Percentiles rank a stretch among this genome's conserved stretches.
Conservation (phyloP, 1,140 invertebrate species). For the Cataglyphis hispanica region DNA sequence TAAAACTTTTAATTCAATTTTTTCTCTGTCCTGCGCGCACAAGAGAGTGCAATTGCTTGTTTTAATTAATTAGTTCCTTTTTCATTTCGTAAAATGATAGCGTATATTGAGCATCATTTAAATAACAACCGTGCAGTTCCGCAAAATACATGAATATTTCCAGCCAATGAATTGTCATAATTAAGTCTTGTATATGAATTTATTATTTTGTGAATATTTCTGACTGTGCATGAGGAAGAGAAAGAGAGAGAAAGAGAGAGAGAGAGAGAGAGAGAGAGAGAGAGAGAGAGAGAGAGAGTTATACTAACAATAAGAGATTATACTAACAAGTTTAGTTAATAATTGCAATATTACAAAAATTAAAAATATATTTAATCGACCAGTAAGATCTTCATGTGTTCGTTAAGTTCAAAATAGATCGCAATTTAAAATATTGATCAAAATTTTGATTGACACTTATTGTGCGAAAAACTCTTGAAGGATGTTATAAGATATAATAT, state of each 20-base stretch:
- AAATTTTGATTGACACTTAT: slow-evolving; percentile 14
- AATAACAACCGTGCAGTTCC: background rate
- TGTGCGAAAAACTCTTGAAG: background rate
- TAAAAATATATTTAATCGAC: background rate
- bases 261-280: too few species aligned
- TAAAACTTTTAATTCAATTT: slow-evolving; percentile 44
- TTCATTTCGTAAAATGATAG: background rate
- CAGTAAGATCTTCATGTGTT: background rate
- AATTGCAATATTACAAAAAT: background rate
- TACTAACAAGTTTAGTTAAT: background rate
- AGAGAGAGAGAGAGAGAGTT: too few species aligned
- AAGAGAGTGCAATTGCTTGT: slow-evolving; percentile 40
- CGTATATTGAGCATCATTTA: slow-evolving; percentile 8
- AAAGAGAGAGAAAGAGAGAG: too few species aligned
- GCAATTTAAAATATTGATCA: background rate
- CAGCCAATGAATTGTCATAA: slow-evolving; percentile 16
- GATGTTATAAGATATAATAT: background rate
- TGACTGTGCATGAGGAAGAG: too few species aligned
- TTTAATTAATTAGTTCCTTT: slow-evolving; percentile 49
- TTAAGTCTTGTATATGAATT: slow-evolving; percentile 1
- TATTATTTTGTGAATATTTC: background rate
- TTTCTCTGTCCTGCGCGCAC: background rate
- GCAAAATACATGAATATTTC: slow-evolving; percentile 22
- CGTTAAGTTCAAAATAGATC: background rate
- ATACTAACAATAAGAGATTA: background rate